Conservation (phyloP, 1,140 invertebrate species). For the Oncopodura yosiiana region DNA sequence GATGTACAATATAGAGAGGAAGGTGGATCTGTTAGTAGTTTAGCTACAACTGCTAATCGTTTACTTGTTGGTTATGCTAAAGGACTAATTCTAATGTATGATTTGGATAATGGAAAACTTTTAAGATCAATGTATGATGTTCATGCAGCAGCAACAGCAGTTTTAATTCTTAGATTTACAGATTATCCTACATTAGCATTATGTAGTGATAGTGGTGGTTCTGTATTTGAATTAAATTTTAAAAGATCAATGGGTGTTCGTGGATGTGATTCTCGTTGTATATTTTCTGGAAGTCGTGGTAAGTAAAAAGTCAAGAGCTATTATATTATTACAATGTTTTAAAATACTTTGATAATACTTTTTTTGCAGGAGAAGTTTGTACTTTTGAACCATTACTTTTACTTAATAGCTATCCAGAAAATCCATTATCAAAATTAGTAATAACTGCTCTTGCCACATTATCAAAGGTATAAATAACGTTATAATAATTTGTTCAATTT, state of each 20-base stretch:
- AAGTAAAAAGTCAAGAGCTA: too few species aligned
- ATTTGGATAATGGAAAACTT: slow-evolving; percentile 53
- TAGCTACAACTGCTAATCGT: slow-evolving; percentile 79
- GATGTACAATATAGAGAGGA: slow-evolving; percentile 54
- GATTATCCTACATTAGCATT: slow-evolving; percentile 65
- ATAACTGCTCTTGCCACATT: slow-evolving; percentile 86
- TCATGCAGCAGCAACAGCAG: slow-evolving; percentile 47
- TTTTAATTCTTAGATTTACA: slow-evolving; percentile 55
- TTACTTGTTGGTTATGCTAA: slow-evolving; percentile 77
- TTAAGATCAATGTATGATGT: slow-evolving; percentile 44
- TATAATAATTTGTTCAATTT: not conserved
- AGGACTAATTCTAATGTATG: slow-evolving; percentile 74
- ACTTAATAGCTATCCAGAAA: slow-evolving; percentile 56
- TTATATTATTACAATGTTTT: slow-evolving; percentile 34
- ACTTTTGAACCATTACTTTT: slow-evolving; percentile 74
- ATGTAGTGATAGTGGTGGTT: slow-evolving; percentile 88
- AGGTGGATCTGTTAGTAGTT: slow-evolving; percentile 67
- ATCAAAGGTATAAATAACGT: slow-evolving; percentile 69
- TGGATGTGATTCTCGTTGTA: slow-evolving; percentile 73
- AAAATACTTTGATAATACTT: slow-evolving; percentile 64
- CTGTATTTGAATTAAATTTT: slow-evolving; percentile 91
- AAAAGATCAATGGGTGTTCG: slow-evolving; percentile 79
- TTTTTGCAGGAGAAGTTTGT: slow-evolving; percentile 87
- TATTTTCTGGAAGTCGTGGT: slow-evolving; percentile 63
- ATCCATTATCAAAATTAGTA: slow-evolving; percentile 59